Evolutionary conservation across 2,888 invertebrate species (phyloP), one percentile per base, ranked within the genome.

Genomic region (Pheosia gnoma): DNA sequence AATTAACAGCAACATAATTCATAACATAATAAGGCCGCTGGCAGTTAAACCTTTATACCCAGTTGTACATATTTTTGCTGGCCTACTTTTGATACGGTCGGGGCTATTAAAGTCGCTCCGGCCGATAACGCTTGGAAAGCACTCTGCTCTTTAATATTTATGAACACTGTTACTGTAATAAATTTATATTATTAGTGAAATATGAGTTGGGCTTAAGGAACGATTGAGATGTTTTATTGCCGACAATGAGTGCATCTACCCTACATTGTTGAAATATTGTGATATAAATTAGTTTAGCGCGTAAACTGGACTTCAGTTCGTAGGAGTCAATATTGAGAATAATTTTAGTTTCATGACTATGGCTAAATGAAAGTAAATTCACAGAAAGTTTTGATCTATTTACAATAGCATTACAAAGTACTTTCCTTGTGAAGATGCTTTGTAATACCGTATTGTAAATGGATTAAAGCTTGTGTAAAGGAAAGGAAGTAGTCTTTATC

Each of bases 71-170:
- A 82, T 80, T 79, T 84, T 80, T 80, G 72, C 79, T 80, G 84
- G 65, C 83, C 84, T 73, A 81, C 68, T 83, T 86, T 73, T 82
- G 76, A 78, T 84, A 81, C 65, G 69, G 62, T 51, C 55, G 67
- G 25, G 25, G 56, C 71, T 72, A 70, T 80, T 76, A 80, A 74
- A 72, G 67, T 61, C 65, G 67, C 59, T 60, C 58, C 59, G 55
- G 58, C 57, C 77, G 81, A 84, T 83, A 83, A 83, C 74, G 69
- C 60, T 58, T 65, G 67, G 71, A 74, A 79, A 71, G 65, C 71
- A 71, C 62, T 63, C 68, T 66, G 63, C 63, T 74, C 71, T 72
- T 80, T 75, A 79, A 76, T 74, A 77, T 77, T 81, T 75, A 81
- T 71, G 65, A 61, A 65, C 52, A 64, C 59, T 61, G 66, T 67